These are phyloP conservation scores for Ennomos quercinarius DNA, from an alignment of 2,888 invertebrate genomes.

Conservation along the genomic window DNA sequence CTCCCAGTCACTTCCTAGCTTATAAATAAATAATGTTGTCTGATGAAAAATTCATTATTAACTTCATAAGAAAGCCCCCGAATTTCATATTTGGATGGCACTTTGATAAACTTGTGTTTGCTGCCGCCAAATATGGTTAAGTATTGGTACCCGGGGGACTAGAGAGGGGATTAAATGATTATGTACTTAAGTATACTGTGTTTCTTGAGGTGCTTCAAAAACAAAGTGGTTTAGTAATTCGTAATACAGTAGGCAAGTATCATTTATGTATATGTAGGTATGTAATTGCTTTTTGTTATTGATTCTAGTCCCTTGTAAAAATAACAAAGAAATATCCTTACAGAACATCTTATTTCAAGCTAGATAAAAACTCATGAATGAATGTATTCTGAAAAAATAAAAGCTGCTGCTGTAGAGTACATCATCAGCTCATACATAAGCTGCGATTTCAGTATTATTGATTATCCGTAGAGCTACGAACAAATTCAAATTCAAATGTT, in stretches of 20 bases:
- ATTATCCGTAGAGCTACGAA: too few relatives aligned
- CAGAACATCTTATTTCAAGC: too few relatives aligned
- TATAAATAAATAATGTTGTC: conserved; percentile 37
- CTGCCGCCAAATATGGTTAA: conserved; percentile 22
- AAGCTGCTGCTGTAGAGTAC: background rate
- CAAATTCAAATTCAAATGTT: too few relatives aligned
- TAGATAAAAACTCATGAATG: too few relatives aligned
- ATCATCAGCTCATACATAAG: too few relatives aligned
- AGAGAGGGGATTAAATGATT: conserved; percentile 25
- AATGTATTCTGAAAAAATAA: too few relatives aligned
- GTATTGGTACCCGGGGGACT: conserved; percentile 13
- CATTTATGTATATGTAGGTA: too few relatives aligned
- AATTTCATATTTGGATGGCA: conserved; percentile 28
- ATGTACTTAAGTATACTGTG: conserved; percentile 23
- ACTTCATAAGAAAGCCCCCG: conserved; percentile 20
- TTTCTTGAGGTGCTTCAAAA: conserved; percentile 11
- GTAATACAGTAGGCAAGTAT: too few relatives aligned
- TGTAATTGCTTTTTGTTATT: too few relatives aligned
- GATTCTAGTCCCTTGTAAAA: too few relatives aligned
- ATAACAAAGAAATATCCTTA: too few relatives aligned
- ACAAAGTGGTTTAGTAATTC: conserved; percentile 6
- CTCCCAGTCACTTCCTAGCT: conserved; percentile 19
- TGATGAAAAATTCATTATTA: conserved; percentile 39
- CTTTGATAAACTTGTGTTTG: conserved; percentile 23
- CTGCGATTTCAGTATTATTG: too few relatives aligned